phyloP scores from a whole-genome alignment of 2,888 invertebrate genomes.

The Pseudococcus viburni region DNA sequence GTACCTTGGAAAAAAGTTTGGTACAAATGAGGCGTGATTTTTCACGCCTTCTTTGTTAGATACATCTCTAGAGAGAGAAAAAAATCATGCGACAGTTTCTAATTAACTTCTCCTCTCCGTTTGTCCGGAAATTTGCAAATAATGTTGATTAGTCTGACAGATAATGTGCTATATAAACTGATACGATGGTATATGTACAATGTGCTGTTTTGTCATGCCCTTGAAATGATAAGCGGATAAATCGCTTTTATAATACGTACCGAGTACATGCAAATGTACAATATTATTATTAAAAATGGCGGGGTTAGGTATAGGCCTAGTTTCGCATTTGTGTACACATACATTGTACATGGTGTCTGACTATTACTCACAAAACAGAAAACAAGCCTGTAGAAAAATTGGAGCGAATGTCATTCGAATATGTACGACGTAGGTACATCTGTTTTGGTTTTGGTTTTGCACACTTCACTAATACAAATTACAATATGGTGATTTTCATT shows the following conservation, averaged over 20 bases:
- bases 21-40: not conserved
- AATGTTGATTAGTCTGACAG: slow-evolving; percentile 28
- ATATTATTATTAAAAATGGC: slow-evolving; percentile 28
- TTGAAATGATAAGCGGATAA: slow-evolving; percentile 52
- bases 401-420: not conserved
- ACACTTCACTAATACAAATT: not conserved
- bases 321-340: slow-evolving; percentile 38
- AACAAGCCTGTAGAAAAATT: slow-evolving; percentile 4
- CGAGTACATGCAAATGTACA: slow-evolving; percentile 33
- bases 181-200: not conserved
- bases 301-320: not conserved
- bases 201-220: slow-evolving; percentile 16
- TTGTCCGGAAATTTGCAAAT: slow-evolving; percentile 27
- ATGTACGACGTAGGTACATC: not conserved
- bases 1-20: not conserved
- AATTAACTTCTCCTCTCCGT: not conserved
- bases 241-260: slow-evolving; percentile 38
- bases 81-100: not conserved
- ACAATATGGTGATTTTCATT: not conserved
- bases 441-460: not conserved
- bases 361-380: not conserved
- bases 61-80: not conserved
- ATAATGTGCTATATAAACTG: slow-evolving; percentile 27
- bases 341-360: not conserved
- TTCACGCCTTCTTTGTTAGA: not conserved